Conservation (phyloP, 2,888 invertebrate species). For the Drymonia ruficornis region DNA sequence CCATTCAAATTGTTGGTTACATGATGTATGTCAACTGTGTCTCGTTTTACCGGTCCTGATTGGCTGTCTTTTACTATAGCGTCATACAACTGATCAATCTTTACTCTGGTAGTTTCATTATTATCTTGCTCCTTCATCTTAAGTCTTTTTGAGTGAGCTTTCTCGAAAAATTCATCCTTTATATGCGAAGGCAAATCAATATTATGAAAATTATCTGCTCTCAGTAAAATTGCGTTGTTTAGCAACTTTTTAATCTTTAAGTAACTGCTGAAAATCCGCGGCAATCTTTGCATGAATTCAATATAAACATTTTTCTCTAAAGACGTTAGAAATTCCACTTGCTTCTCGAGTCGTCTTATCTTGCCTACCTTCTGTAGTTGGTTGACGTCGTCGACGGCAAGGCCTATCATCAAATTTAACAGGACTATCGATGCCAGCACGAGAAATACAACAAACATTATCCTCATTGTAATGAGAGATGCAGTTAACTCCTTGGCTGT, state of each 20-base stretch:
- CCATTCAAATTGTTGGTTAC: neutral
- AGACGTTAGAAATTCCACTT: slow-evolving; percentile 54
- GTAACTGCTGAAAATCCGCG: neutral
- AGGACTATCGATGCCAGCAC: slow-evolving; percentile 61
- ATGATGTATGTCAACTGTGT: neutral
- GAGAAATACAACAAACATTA: slow-evolving; percentile 55
- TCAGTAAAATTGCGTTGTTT: neutral
- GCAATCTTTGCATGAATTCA: neutral
- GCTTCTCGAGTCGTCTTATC: slow-evolving; percentile 57
- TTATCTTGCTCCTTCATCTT: neutral
- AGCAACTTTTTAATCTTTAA: neutral
- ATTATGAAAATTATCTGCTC: neutral
- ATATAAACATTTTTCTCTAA: slow-evolving; percentile 29
- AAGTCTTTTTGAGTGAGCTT: neutral
- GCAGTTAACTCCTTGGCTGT: neutral
- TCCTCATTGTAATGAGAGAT: neutral
- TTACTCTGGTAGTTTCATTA: neutral
- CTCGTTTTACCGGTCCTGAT: neutral
- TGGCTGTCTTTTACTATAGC: neutral
- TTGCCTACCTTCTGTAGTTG: slow-evolving; percentile 60
- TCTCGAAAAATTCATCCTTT: neutral
- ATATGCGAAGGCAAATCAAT: neutral
- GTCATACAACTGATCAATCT: neutral
- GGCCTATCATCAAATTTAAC: slow-evolving; percentile 66
- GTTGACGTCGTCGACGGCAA: slow-evolving; percentile 66